These are phyloP conservation scores for Tringa solitaria DNA, from an alignment of 2,113 vertebrate genomes.

Conservation along the genomic window DNA sequence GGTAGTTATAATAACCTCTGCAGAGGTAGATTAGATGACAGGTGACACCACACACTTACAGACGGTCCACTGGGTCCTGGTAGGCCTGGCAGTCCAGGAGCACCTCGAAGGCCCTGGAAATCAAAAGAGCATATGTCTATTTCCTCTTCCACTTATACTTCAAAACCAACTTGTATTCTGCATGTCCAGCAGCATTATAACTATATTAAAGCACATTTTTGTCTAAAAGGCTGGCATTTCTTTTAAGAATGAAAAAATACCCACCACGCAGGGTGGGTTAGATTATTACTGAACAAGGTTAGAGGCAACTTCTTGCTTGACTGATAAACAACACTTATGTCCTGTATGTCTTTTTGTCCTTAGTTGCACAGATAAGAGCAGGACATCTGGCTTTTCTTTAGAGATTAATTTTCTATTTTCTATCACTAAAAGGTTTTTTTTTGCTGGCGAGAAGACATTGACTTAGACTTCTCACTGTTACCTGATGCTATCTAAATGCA, in stretches of 20 bases:
- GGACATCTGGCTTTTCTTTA: background rate
- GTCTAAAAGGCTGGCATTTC: background rate
- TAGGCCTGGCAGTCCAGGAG: conserved; percentile 83
- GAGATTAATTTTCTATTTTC: background rate
- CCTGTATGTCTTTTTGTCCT: background rate
- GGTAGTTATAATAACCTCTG: background rate
- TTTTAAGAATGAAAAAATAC: background rate
- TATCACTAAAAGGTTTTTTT: background rate
- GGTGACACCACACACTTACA: conserved; percentile 72
- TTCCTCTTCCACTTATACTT: background rate
- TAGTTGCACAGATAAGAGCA: background rate
- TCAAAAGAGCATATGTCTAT: background rate
- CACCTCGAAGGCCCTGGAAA: conserved; percentile 84
- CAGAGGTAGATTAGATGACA: background rate
- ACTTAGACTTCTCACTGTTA: background rate
- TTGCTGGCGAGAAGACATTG: background rate
- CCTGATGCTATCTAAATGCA: background rate
- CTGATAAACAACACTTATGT: background rate
- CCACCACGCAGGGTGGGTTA: background rate
- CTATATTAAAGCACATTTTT: background rate
- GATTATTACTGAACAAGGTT: background rate
- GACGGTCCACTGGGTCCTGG: conserved; percentile 81
- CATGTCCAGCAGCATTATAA: background rate
- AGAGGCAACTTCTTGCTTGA: background rate
- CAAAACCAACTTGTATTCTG: background rate